phyloP scores from a whole-genome alignment of 2,113 vertebrate genomes.

The Prinia subflava region DNA sequence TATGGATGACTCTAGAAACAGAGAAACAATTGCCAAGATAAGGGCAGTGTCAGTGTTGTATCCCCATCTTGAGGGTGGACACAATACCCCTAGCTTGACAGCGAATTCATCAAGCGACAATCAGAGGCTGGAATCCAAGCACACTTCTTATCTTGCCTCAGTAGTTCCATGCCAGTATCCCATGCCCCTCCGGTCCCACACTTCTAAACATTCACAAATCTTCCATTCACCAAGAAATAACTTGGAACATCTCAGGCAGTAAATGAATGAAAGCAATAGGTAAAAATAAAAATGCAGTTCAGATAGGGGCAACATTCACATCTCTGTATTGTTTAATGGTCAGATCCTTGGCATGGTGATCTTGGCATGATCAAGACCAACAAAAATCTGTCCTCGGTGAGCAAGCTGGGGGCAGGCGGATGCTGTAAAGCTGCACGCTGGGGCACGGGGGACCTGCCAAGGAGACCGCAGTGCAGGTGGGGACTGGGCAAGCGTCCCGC shows the following conservation, averaged over 20 bases:
- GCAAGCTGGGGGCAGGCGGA: rapidly evolving
- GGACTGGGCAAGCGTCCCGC: background rate
- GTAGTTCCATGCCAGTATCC: background rate
- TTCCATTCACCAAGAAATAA: background rate
- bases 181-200: rapidly evolving
- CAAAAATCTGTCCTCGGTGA: background rate
- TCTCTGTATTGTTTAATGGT: background rate
- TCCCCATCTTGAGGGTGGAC: background rate
- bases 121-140: rapidly evolving
- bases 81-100: background rate
- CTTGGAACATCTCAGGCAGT: background rate
- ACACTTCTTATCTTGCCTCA: background rate
- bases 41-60: background rate
- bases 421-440: rapidly evolving
- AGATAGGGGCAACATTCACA: background rate
- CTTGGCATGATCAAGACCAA: rapidly evolving
- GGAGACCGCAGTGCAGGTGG: rapidly evolving
- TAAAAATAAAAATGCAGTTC: background rate
- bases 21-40: background rate
- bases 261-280: background rate
- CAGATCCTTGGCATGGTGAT: rapidly evolving
- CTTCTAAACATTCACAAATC: background rate
- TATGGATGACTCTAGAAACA: background rate
- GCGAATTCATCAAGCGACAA: background rate
- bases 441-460: background rate